Evolutionary conservation across 2,797 vertebrate genomes (phyloP).

Genomic region (Acrossocheilus wenchowensis): DNA sequence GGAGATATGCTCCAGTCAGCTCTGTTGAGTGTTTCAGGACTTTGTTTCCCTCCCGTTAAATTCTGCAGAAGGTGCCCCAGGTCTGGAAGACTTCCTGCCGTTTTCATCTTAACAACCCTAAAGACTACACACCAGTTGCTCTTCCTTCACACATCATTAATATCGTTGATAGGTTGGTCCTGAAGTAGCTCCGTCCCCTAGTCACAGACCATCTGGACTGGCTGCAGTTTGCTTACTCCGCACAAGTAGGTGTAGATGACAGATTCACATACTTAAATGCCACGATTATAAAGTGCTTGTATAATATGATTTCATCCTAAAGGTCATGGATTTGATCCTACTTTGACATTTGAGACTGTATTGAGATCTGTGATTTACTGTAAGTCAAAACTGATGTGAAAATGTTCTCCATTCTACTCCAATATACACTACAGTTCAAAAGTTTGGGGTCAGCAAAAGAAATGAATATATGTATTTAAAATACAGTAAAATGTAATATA

Average conservation of each 20-base stretch:
- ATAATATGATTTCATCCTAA: background rate
- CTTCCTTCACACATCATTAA: slow-evolving; percentile 44
- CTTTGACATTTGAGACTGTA: background rate
- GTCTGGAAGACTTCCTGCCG: slow-evolving; percentile 14
- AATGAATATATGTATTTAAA: background rate
- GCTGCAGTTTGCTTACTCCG: background rate
- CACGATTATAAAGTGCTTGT: background rate
- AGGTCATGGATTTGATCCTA: background rate
- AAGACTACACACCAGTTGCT: slow-evolving; percentile 20
- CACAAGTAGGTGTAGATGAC: slow-evolving; percentile 11
- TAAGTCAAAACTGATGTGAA: background rate
- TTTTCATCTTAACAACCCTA: slow-evolving; percentile 26
- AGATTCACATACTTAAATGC: slow-evolving; percentile 1
- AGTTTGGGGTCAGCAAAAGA: background rate
- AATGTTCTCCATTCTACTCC: background rate
- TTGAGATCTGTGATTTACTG: background rate
- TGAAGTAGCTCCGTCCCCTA: background rate
- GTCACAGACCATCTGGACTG: slow-evolving; percentile 25
- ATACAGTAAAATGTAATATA: background rate
- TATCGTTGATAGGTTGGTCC: slow-evolving; percentile 1
- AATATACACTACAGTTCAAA: background rate
- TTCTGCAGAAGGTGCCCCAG: slow-evolving; percentile 10
- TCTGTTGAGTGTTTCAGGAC: background rate
- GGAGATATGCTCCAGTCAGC: slow-evolving; percentile 42
- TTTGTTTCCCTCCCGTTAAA: slow-evolving; percentile 18